phyloP scores from a whole-genome alignment of 2,113 vertebrate species.

The Boleophthalmus pectinirostris region DNA sequence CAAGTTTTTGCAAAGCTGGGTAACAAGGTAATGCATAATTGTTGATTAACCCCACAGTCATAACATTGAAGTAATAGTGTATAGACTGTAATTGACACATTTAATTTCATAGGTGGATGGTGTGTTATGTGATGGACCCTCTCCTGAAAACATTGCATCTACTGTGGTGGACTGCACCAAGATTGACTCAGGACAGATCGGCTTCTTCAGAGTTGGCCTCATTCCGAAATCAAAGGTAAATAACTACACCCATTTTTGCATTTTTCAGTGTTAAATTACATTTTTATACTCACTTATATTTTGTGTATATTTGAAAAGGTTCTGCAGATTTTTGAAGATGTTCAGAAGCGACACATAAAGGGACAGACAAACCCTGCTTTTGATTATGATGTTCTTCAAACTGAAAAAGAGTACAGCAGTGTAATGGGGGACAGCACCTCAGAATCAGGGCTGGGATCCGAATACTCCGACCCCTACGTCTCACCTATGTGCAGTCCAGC shows the following conservation, averaged over 20 bases:
- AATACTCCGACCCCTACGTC: no score
- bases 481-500: constrained; percentile 1
- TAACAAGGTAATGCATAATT: constrained; percentile 76
- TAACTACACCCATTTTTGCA: background rate
- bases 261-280: no score
- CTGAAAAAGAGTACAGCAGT: background rate
- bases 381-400: constrained; percentile 56
- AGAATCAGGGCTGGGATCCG: constrained; percentile 19
- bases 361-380: constrained; percentile 70
- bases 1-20: constrained; percentile 89
- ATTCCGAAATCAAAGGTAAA: constrained; percentile 87
- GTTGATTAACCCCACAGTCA: background rate
- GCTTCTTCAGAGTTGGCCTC: constrained; percentile 87
- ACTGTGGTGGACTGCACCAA: constrained; percentile 93
- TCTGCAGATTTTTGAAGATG: constrained; percentile 84
- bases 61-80: background rate
- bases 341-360: constrained; percentile 72
- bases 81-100: background rate
- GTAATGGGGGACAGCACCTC: background rate
- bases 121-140: constrained; percentile 87
- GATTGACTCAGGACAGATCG: constrained; percentile 81
- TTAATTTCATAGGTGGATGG: constrained; percentile 80
- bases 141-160: constrained; percentile 89
- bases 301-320: constrained; percentile 69
- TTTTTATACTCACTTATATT: background rate